Conservation (phyloP, 2,888 invertebrate species). For the Cyclophora albipunctata region DNA sequence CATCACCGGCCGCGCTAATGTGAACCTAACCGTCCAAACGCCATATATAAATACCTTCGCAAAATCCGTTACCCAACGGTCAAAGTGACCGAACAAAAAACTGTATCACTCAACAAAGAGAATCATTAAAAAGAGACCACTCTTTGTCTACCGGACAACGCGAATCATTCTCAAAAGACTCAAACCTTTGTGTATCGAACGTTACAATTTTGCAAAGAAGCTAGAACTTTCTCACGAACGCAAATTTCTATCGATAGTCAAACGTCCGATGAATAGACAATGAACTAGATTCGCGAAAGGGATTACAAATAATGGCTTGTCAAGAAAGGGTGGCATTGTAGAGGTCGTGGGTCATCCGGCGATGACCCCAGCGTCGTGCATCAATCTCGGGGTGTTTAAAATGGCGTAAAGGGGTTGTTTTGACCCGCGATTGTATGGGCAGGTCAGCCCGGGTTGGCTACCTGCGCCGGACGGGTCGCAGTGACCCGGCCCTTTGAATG, state of each 20-base stretch:
- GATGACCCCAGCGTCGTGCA: slow-evolving; percentile 73
- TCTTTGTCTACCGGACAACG: slow-evolving; percentile 60
- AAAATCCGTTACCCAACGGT: slow-evolving; percentile 71
- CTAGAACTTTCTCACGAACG: slow-evolving; percentile 71
- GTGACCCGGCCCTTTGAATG: slow-evolving; percentile 53
- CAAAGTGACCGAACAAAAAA: slow-evolving; percentile 60
- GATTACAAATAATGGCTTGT: slow-evolving; percentile 74
- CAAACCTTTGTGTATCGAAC: slow-evolving; percentile 39
- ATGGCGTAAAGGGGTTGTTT: slow-evolving; percentile 64
- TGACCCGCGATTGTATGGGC: slow-evolving; percentile 46
- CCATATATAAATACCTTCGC: slow-evolving; percentile 64
- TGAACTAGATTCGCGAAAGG: slow-evolving; percentile 75
- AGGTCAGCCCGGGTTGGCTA: slow-evolving; percentile 68
- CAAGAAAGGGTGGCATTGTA: slow-evolving; percentile 65
- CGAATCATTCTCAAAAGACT: slow-evolving; percentile 54
- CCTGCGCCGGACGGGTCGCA: slow-evolving; percentile 49
- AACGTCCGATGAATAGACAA: slow-evolving; percentile 53
- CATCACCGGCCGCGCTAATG: slow-evolving; percentile 4
- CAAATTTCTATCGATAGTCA: slow-evolving; percentile 67
- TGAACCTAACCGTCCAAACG: slow-evolving; percentile 34
- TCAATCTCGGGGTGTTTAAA: slow-evolving; percentile 68
- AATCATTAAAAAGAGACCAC: slow-evolving; percentile 74
- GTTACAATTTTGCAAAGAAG: slow-evolving; percentile 72
- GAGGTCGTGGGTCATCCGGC: slow-evolving; percentile 68
- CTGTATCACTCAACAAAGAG: slow-evolving; percentile 63